Evolutionary conservation across 2,797 vertebrate species (phyloP).

Genomic region (Staurois parvus): DNA sequence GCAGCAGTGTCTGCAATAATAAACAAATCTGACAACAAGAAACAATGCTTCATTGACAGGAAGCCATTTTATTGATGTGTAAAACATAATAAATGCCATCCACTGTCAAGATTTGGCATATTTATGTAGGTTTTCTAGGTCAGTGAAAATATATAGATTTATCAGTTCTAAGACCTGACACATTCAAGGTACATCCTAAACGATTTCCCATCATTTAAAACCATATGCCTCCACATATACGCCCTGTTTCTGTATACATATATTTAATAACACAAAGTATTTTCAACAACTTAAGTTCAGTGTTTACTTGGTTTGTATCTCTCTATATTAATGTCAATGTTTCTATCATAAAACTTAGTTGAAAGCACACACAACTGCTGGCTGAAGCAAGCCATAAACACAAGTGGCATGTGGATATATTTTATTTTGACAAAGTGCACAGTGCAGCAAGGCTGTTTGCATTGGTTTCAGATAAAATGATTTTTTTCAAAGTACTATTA

Average conservation of each 20-base stretch:
- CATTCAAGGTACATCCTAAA: neutral
- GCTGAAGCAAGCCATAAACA: conserved; percentile 48
- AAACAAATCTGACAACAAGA: conserved; percentile 4
- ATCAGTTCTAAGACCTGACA: neutral
- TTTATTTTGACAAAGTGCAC: conserved; percentile 56
- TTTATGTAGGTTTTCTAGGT: conserved; percentile 9
- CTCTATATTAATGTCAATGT: conserved; percentile 44
- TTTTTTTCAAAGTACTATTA: conserved; percentile 33
- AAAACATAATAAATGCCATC: conserved; percentile 11
- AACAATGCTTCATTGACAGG: conserved; percentile 14
- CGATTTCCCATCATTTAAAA: conserved; percentile 6
- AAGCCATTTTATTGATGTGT: conserved; percentile 1
- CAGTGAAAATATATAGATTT: conserved; percentile 25
- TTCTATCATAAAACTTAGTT: conserved; percentile 35
- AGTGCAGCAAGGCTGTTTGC: conserved; percentile 22
- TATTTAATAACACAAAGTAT: conserved; percentile 8
- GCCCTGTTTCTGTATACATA: neutral
- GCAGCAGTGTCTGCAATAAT: neutral
- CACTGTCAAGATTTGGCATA: neutral
- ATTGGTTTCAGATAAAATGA: conserved; percentile 28
- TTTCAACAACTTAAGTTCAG: conserved; percentile 8
- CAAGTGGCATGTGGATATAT: conserved; percentile 50
- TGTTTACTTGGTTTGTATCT: conserved; percentile 27
- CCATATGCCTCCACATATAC: neutral
- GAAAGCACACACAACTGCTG: conserved; percentile 49